A percentile compares a stretch with the other conserved stretches of the same genome.
Conservation (phyloP, 2,113 vertebrate species). For the Caranx melampygus region DNA sequence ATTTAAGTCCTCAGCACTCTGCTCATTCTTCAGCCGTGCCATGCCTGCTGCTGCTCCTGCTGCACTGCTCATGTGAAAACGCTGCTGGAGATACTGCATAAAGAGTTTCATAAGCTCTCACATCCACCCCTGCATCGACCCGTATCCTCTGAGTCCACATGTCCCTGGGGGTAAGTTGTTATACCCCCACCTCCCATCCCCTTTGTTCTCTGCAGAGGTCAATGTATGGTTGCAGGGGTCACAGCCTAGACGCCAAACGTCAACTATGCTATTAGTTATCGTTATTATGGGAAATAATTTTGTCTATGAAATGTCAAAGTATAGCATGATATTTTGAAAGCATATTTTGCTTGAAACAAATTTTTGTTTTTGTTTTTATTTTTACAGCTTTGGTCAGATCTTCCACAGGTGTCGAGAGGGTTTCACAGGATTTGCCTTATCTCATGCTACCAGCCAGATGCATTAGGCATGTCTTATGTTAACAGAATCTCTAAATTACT, state of each 20-base stretch:
- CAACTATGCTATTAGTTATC: neutral
- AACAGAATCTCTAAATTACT: neutral
- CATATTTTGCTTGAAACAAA: neutral
- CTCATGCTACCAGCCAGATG: conserved; percentile 11
- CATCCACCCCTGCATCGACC: conserved; percentile 33
- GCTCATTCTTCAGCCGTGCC: conserved; percentile 20
- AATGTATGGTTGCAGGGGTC: conserved; percentile 23
- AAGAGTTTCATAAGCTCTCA: conserved; percentile 50
- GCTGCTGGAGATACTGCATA: conserved; percentile 36
- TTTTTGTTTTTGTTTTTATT: neutral
- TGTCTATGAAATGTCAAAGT: neutral
- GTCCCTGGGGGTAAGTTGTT: conserved; percentile 39
- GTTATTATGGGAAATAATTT: neutral
- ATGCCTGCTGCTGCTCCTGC: conserved; percentile 25
- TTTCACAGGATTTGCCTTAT: conserved; percentile 1
- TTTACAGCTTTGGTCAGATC: neutral
- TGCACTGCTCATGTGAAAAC: conserved; percentile 33
- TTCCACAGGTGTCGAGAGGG: neutral
- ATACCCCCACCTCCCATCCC: conserved; percentile 6
- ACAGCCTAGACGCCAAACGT: conserved; percentile 19
- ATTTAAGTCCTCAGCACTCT: neutral
- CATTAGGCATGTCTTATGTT: neutral
- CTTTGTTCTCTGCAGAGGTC: conserved; percentile 17
- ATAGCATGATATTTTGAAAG: neutral
- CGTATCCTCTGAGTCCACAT: conserved; percentile 10